A percentile compares a stretch with the other conserved stretches of the same genome.
Conservation (phyloP, 1,140 invertebrate genomes). For the Euura saliciscinereae region DNA sequence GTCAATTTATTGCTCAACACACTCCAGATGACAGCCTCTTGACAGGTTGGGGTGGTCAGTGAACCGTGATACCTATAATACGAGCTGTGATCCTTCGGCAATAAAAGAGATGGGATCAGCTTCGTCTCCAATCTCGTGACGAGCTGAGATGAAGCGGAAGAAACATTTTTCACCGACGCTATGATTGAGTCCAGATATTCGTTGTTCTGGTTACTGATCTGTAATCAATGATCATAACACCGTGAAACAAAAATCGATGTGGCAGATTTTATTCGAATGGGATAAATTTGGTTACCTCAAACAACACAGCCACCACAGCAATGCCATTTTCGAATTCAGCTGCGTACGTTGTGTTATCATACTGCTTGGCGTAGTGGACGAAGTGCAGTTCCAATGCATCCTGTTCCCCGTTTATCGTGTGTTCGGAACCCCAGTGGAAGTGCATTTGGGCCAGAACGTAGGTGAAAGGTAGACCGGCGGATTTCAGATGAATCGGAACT, state of each 20-base stretch:
- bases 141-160: constrained; percentile 33
- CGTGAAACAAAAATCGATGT: too few relatives aligned
- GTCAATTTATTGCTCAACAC: constrained; percentile 67
- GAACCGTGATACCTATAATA: constrained; percentile 77
- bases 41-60: constrained; percentile 76
- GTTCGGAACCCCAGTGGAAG: constrained; percentile 82
- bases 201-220: constrained; percentile 57
- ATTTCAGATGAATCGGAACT: constrained; percentile 48
- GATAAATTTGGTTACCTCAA: constrained; percentile 62
- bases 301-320: constrained; percentile 73
- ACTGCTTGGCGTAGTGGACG: constrained; percentile 70
- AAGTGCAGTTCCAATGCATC: constrained; percentile 71
- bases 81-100: constrained; percentile 60
- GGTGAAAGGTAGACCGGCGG: constrained; percentile 60
- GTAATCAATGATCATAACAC: constrained; percentile 24
- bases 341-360: constrained; percentile 63
- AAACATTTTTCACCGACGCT: constrained; percentile 47
- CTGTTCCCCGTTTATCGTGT: constrained; percentile 67
- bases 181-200: constrained; percentile 55
- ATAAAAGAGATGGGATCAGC: constrained; percentile 54
- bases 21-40: constrained; percentile 77
- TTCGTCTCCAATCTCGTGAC: constrained; percentile 31
- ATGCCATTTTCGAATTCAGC: constrained; percentile 66
- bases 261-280: not conserved
- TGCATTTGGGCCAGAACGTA: constrained; percentile 74